Base-by-base conservation (phyloP, 2,797 vertebrate genomes). In the Protonibea diacanthus region DNA sequence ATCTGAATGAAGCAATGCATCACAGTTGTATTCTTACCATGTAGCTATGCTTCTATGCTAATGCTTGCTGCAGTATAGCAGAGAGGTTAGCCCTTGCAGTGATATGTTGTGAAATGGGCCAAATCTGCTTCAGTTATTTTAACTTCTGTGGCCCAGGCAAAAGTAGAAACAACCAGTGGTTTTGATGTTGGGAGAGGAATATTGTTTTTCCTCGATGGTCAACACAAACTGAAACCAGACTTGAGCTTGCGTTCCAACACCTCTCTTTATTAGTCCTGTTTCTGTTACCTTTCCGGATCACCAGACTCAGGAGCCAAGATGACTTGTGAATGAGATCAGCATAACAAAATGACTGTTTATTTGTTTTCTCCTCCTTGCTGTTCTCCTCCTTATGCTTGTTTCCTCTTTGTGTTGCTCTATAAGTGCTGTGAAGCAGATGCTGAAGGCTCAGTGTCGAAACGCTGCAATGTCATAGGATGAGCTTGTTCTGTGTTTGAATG, bases 271-370 rank as follows among this genome's bases (percentile, higher is more conserved):
- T 80, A 81, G 75, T 78, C 86, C 81, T 77, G 81, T 86, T 91
- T 91, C 85, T 83, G 84, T 90, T 87, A 84, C 85, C 65, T 83
- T 82, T 89, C 80, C 78, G 88, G 85, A 88, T 86, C 86, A 73
- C 84, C 75, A 80, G 86, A 90, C 91, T 94, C 93, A 93, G 92
- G 92, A 92, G 92, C 86, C 88, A 88, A 88, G 82, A 89, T 86
- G 90, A 94, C 88, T 87, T 84, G 87, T 88, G 91, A 93, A 94
- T 93, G 92, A 93, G 85, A 88, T 93, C 84, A 88, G 86, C 88
- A 82, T 86, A 91, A 91, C 81, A 76, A 89, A 79, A 83, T 51
- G 86, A 92, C 91, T 87, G 89, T 93, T 90, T 82, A 51, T 78
- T 91, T 89, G 73, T 77, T 86, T 88, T 70, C 33, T 73, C 69